These are phyloP conservation scores for Chrysoperla carnea DNA, from an alignment of 1,140 invertebrate species.

Conservation along the genomic window DNA sequence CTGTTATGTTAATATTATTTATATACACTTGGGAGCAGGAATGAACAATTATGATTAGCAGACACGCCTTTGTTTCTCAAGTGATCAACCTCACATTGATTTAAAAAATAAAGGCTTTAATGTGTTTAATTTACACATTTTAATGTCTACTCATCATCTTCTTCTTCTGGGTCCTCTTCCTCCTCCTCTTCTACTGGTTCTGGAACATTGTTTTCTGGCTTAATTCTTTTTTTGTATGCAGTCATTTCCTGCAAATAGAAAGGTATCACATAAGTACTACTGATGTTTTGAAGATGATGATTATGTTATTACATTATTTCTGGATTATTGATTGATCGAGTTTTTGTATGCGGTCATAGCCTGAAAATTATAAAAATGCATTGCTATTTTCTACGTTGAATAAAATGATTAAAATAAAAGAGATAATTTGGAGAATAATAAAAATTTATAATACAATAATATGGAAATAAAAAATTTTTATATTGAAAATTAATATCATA, in stretches of 20 bases:
- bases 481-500: too few relatives aligned
- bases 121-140: too few relatives aligned
- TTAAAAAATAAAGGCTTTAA: too few relatives aligned
- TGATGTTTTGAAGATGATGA: too few relatives aligned
- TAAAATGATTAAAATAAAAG: not conserved
- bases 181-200: constrained; percentile 37
- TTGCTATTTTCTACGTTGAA: not conserved
- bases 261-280: not conserved
- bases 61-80: too few relatives aligned
- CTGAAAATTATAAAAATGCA: too few relatives aligned
- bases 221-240: constrained; percentile 60
- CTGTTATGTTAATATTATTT: constrained; percentile 5
- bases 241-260: constrained; percentile 46
- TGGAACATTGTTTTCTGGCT: constrained; percentile 28
- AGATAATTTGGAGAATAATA: not conserved
- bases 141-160: constrained; percentile 24
- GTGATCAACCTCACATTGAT: too few relatives aligned
- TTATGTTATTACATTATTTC: too few relatives aligned
- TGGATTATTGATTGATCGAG: too few relatives aligned
- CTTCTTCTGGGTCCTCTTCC: constrained; percentile 33
- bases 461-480: too few relatives aligned
- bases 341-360: too few relatives aligned
- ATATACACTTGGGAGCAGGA: constrained; percentile 6
- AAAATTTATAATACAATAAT: not conserved
- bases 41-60: not conserved